These are phyloP conservation scores for Emydoidea blandingii DNA, from an alignment of 2,797 vertebrate species.

Conservation along the genomic window DNA sequence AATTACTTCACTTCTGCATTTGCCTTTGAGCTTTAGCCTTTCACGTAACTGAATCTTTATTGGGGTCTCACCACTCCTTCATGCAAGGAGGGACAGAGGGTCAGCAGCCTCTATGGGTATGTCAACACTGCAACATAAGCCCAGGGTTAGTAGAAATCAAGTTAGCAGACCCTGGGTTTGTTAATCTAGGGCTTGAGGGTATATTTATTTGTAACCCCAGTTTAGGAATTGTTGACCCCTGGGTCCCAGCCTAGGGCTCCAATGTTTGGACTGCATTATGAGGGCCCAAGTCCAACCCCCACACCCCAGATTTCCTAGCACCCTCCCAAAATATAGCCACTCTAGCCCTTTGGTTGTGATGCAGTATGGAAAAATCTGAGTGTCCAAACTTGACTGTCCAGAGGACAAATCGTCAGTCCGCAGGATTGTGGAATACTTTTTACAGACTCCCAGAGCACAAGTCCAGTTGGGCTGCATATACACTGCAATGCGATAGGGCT, in stretches of 20 bases:
- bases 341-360: background rate
- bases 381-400: background rate
- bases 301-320: background rate
- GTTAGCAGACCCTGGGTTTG: background rate
- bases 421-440: background rate
- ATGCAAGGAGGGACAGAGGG: background rate
- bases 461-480: background rate
- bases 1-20: slow-evolving; percentile 53
- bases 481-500: background rate
- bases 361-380: background rate
- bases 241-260: background rate
- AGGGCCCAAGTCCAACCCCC: background rate
- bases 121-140: background rate
- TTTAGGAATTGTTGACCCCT: background rate
- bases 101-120: background rate
- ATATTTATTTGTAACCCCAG: background rate
- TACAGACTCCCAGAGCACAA: background rate
- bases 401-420: background rate
- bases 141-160: background rate
- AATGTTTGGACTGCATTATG: background rate
- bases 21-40: slow-evolving; percentile 16
- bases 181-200: background rate
- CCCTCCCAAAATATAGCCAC: background rate
- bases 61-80: background rate
- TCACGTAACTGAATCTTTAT: background rate